Conservation (phyloP, 92 coral and sea anemone genomes). For the Palythoa heliodiscus region DNA sequence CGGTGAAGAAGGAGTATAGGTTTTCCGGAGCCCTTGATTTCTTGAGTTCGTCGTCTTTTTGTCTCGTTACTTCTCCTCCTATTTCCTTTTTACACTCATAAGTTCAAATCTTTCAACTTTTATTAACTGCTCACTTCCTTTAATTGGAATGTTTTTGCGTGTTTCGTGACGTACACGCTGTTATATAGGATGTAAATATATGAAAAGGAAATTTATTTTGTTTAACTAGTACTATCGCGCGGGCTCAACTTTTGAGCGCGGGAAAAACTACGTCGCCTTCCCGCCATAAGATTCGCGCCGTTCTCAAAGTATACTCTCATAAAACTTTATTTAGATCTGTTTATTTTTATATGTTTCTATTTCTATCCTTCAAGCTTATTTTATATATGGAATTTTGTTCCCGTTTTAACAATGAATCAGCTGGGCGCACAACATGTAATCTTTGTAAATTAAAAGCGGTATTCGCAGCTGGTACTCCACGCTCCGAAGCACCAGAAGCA, state of each 20-base stretch:
- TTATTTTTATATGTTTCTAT: slow-evolving; percentile 13
- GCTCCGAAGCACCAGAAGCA: background rate
- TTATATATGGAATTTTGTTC: background rate
- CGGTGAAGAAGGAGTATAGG: background rate
- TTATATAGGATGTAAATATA: background rate
- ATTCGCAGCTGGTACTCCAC: slow-evolving; percentile 11
- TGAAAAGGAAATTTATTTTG: background rate
- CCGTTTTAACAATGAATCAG: background rate
- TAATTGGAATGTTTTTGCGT: background rate
- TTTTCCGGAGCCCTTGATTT: slow-evolving; percentile 24
- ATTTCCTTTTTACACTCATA: slow-evolving; percentile 4
- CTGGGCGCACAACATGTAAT: slow-evolving; percentile 22
- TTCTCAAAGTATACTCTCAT: background rate
- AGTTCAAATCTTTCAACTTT: background rate
- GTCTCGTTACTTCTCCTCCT: background rate
- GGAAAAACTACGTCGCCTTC: background rate
- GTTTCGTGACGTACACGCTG: background rate
- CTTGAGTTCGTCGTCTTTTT: background rate
- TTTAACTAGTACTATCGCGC: background rate
- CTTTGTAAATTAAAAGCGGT: background rate
- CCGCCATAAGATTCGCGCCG: background rate
- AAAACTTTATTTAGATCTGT: background rate
- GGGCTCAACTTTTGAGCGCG: slow-evolving; percentile 29
- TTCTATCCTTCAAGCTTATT: background rate
- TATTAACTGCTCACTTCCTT: background rate